A percentile compares a stretch with the other conserved stretches of the same genome.
phyloP scores from a whole-genome alignment of 2,888 invertebrate genomes.

The Glyphotaelius pellucidus region DNA sequence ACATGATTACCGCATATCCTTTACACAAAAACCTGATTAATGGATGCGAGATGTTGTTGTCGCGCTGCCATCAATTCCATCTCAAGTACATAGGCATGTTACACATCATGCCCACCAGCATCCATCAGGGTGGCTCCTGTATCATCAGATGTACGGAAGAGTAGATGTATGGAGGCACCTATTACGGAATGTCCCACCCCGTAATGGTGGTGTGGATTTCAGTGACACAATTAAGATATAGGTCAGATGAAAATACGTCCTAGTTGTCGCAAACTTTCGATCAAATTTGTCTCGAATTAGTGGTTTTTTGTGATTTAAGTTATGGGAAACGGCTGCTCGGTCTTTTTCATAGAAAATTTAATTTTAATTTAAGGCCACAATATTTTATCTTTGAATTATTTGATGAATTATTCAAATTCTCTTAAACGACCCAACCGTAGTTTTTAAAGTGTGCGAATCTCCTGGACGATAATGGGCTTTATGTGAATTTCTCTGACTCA shows the following conservation, averaged over 20 bases:
- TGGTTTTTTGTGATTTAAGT: neutral
- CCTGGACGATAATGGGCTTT: too few species aligned
- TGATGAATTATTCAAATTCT: too few species aligned
- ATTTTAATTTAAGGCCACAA: too few species aligned
- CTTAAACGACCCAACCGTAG: too few species aligned
- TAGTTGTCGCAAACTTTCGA: neutral
- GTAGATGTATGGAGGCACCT: neutral
- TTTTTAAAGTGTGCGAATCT: too few species aligned
- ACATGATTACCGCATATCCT: slow-evolving; percentile 5
- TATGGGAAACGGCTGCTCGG: too few species aligned
- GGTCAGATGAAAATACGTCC: neutral
- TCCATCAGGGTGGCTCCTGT: slow-evolving; percentile 3
- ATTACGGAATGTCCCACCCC: neutral
- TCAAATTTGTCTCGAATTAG: neutral
- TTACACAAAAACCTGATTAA: slow-evolving; percentile 26
- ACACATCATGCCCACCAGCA: neutral
- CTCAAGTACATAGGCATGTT: slow-evolving; percentile 11
- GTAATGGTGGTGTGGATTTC: neutral
- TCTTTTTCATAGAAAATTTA: too few species aligned
- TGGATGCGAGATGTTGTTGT: slow-evolving; percentile 36
- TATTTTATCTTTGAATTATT: too few species aligned
- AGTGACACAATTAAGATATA: neutral
- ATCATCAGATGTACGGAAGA: neutral
- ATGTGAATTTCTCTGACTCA: too few species aligned
- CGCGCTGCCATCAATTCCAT: neutral